A percentile compares a stretch with the other conserved stretches of the same genome.
phyloP scores from a whole-genome alignment of 2,797 vertebrate genomes.

The Sebastes iracundus region DNA sequence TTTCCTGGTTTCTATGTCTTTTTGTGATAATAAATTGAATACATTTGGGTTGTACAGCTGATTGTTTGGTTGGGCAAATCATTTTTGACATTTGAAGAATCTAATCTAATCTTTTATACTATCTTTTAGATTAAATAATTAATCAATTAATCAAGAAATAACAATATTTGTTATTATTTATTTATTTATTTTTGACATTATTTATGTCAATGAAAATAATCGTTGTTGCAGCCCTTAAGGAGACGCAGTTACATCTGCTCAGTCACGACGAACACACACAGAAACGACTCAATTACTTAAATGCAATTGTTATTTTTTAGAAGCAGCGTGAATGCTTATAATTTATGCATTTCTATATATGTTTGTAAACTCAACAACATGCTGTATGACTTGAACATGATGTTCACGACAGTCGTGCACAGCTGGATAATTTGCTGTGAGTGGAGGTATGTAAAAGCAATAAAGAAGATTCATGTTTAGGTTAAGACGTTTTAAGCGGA shows the following conservation, averaged over 20 bases:
- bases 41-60: neutral
- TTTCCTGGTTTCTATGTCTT: neutral
- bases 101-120: neutral
- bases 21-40: neutral
- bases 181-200: too few relatives aligned
- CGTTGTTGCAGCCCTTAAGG: neutral
- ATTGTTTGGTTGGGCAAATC: neutral
- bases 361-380: neutral
- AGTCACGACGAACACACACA: neutral
- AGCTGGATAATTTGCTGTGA: neutral
- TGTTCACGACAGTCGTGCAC: neutral
- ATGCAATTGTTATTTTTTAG: neutral
- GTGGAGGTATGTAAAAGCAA: conserved; percentile 10
- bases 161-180: too few relatives aligned
- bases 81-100: too few relatives aligned
- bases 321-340: neutral
- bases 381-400: neutral
- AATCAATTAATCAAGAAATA: neutral
- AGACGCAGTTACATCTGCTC: neutral
- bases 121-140: neutral
- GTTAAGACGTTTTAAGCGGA: conserved; percentile 34
- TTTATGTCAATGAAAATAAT: neutral
- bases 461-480: conserved; percentile 51
- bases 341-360: neutral
- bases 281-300: neutral